Conservation (phyloP, 1,140 invertebrate species). For the Danaus plexippus region DNA sequence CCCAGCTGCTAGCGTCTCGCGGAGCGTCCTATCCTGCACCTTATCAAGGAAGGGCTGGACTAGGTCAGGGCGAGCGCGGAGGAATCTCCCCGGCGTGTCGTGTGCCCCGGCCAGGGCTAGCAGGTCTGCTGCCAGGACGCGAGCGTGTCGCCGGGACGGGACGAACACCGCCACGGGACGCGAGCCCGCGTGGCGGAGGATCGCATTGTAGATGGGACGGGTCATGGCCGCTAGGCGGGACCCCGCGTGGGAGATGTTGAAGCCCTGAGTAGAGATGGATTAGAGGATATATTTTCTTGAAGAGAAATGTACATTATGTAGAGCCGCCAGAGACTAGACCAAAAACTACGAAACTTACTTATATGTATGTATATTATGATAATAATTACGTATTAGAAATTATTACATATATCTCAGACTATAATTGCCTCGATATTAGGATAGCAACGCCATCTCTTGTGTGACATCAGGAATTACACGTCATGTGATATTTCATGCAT, state of each 20-base stretch:
- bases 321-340: too few species aligned
- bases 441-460: too few species aligned
- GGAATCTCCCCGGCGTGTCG: conserved; percentile 86
- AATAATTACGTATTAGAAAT: too few species aligned
- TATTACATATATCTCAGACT: too few species aligned
- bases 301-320: too few species aligned
- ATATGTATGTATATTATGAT: too few species aligned
- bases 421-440: too few species aligned
- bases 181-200: conserved; percentile 88
- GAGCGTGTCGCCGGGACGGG: conserved; percentile 92
- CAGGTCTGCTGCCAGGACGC: conserved; percentile 95
- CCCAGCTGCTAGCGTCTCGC: conserved; percentile 91
- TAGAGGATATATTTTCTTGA: too few species aligned
- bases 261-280: conserved; percentile 75
- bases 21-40: conserved; percentile 90
- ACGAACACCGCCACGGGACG: conserved; percentile 98
- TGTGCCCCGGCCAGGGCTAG: conserved; percentile 94
- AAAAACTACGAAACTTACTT: too few species aligned
- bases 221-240: conserved; percentile 97
- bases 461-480: too few species aligned
- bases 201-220: conserved; percentile 96
- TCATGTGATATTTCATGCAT: too few species aligned
- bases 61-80: conserved; percentile 90
- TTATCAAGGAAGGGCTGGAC: conserved; percentile 90
- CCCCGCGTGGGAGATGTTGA: conserved; percentile 98